phyloP scores from a whole-genome alignment of 2,888 invertebrate genomes.

The Camptogramma bilineatum region DNA sequence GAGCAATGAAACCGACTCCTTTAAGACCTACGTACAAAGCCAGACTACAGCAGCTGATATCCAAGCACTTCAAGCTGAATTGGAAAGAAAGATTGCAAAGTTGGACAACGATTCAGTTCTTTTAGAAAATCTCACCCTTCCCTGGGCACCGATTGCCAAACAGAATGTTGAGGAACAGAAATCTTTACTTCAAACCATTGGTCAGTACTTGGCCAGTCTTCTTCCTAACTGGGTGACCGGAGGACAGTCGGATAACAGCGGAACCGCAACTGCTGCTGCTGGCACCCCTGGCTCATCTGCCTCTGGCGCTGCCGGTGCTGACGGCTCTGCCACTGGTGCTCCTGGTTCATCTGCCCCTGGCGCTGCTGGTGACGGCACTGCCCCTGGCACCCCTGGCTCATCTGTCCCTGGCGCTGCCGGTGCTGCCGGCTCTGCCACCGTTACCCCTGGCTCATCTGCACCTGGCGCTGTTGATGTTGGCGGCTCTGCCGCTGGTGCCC shows the following conservation, averaged over 20 bases:
- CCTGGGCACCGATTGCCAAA: slow-evolving; percentile 62
- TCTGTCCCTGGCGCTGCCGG: slow-evolving; percentile 3
- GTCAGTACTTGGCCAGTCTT: slow-evolving; percentile 64
- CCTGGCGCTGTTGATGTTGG: background rate
- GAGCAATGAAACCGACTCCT: slow-evolving; percentile 55
- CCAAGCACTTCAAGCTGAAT: slow-evolving; percentile 60
- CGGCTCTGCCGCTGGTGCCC: slow-evolving; percentile 1
- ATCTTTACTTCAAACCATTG: slow-evolving; percentile 64
- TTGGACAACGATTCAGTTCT: slow-evolving; percentile 68
- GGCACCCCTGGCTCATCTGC: slow-evolving; percentile 14
- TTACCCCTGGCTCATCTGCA: background rate
- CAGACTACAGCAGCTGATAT: slow-evolving; percentile 66
- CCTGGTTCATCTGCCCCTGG: slow-evolving; percentile 13
- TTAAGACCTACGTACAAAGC: slow-evolving; percentile 62
- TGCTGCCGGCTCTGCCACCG: slow-evolving; percentile 8
- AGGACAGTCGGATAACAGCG: slow-evolving; percentile 36
- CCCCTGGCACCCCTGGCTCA: background rate
- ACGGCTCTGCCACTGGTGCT: slow-evolving; percentile 10
- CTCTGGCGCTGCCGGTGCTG: slow-evolving; percentile 5
- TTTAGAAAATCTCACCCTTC: slow-evolving; percentile 61
- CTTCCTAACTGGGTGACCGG: slow-evolving; percentile 67
- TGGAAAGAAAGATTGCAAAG: slow-evolving; percentile 69
- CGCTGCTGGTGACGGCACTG: slow-evolving; percentile 18
- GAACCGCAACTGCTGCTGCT: slow-evolving; percentile 12
- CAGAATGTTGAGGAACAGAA: slow-evolving; percentile 65